These are phyloP conservation scores for Cylindroiulus punctatus DNA, from an alignment of 2,888 invertebrate species.

Conservation along the genomic window DNA sequence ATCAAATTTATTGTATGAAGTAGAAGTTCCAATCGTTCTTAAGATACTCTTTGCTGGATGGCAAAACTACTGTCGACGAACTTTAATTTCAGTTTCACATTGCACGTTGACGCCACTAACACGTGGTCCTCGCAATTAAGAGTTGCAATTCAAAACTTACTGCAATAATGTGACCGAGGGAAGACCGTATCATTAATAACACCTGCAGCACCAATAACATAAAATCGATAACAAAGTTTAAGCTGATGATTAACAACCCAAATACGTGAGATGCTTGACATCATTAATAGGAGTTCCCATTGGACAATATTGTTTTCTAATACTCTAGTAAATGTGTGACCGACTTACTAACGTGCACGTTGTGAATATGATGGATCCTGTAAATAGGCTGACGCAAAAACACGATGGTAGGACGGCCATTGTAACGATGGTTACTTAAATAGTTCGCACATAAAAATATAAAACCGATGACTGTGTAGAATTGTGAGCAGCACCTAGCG, in stretches of 20 bases:
- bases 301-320: not conserved
- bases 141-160: not conserved
- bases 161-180: not conserved
- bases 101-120: too few relatives aligned
- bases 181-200: not conserved
- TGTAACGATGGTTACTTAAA: not conserved
- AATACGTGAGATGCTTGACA: not conserved
- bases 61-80: too few relatives aligned
- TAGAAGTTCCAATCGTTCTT: too few relatives aligned
- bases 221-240: not conserved
- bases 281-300: not conserved
- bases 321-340: not conserved
- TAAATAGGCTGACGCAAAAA: conserved; percentile 47
- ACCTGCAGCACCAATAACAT: not conserved
- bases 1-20: too few relatives aligned
- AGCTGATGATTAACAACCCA: not conserved
- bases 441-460: not conserved
- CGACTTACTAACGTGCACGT: conserved; percentile 51
- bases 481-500: not conserved
- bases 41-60: too few relatives aligned
- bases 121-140: not conserved
- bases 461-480: not conserved
- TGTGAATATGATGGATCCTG: conserved; percentile 42
- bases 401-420: conserved; percentile 50
- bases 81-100: too few relatives aligned